Evolutionary conservation across 2,797 vertebrate genomes (phyloP).

Genomic region (Paramormyrops hopkinsi): DNA sequence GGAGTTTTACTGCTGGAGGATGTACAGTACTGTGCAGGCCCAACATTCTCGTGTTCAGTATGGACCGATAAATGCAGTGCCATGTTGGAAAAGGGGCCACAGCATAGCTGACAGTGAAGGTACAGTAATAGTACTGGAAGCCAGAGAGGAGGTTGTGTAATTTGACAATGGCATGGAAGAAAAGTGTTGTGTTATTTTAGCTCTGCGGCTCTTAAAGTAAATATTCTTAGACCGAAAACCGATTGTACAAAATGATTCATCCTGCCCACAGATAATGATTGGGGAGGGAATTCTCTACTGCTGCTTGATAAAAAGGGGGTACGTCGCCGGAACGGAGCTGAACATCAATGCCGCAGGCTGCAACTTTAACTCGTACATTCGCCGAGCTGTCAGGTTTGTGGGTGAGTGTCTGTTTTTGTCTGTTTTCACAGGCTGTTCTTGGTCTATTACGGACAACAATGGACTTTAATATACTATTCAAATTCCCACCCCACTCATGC

Average conservation of each 20-base stretch:
- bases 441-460: background rate
- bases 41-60: background rate
- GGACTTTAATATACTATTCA: background rate
- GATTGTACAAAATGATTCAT: background rate
- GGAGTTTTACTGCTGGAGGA: background rate
- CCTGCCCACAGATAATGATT: conserved; percentile 80
- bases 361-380: conserved; percentile 97
- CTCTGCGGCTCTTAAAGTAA: background rate
- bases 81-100: background rate
- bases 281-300: conserved; percentile 96
- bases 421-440: background rate
- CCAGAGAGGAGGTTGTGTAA: background rate
- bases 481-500: background rate
- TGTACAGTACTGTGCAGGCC: background rate
- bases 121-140: background rate
- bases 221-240: background rate
- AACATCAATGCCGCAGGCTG: conserved; percentile 97
- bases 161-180: background rate
- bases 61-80: background rate
- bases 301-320: conserved; percentile 78
- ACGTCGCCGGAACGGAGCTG: conserved; percentile 70
- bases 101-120: background rate
- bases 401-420: conserved; percentile 55
- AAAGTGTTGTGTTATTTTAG: background rate
- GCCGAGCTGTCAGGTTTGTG: conserved; percentile 90